Conservation (phyloP, 1,140 invertebrate genomes). For the Pectinophora gossypiella region DNA sequence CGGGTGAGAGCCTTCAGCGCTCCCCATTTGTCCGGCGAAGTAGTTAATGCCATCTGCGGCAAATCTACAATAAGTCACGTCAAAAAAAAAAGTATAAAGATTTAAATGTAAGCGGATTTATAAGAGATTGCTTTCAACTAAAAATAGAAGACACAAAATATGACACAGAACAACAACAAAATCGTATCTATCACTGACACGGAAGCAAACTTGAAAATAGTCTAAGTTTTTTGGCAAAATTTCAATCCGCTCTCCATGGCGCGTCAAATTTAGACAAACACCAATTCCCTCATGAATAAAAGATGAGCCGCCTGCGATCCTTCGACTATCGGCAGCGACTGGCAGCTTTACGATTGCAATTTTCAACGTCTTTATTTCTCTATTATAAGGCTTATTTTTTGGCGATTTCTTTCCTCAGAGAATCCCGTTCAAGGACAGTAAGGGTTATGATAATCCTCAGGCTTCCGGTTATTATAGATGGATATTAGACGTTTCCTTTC, state of each 20-base stretch:
- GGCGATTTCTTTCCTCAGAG: background rate
- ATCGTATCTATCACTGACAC: background rate
- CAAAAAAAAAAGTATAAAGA: too few relatives aligned
- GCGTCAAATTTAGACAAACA: constrained; percentile 58
- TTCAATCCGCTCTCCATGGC: constrained; percentile 39
- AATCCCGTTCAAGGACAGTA: background rate
- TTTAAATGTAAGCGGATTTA: too few relatives aligned
- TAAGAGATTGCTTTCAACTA: too few relatives aligned
- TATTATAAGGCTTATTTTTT: background rate
- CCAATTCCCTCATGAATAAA: constrained; percentile 49
- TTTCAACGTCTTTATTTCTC: constrained; percentile 1
- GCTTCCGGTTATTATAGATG: background rate
- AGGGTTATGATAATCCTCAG: background rate
- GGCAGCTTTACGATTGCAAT: constrained; percentile 1
- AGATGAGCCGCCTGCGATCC: constrained; percentile 35
- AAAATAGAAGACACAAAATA: too few relatives aligned
- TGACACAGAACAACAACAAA: background rate
- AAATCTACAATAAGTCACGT: too few relatives aligned
- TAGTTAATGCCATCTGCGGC: too few relatives aligned
- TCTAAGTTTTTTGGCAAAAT: constrained; percentile 34
- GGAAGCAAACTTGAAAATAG: background rate
- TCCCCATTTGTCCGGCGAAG: too few relatives aligned
- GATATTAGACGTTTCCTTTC: background rate
- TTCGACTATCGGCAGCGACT: constrained; percentile 2
- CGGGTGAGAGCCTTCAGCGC: too few relatives aligned